phyloP scores from a whole-genome alignment of 2,888 invertebrate genomes.

The Heteropelma amictum region DNA sequence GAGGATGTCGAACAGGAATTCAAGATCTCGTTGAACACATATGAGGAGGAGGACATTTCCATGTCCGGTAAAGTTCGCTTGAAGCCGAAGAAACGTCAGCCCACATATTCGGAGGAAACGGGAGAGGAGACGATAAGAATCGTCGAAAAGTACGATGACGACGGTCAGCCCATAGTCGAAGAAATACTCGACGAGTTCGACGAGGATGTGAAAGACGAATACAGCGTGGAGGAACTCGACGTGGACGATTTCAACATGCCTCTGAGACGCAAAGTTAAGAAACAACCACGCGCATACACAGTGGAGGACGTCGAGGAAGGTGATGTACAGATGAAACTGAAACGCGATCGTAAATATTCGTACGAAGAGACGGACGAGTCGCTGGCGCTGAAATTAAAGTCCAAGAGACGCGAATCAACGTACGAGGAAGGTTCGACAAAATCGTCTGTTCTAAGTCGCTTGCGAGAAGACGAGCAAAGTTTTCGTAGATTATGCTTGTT shows the following conservation, averaged over 20 bases:
- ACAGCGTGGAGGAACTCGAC: constrained; percentile 73
- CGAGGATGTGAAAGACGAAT: constrained; percentile 81
- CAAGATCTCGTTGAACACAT: constrained; percentile 90
- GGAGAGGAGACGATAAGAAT: constrained; percentile 87
- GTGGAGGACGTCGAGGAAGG: constrained; percentile 80
- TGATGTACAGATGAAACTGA: constrained; percentile 76
- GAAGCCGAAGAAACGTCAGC: constrained; percentile 84
- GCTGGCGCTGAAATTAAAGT: constrained; percentile 85
- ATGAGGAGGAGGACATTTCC: constrained; percentile 92
- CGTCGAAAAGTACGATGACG: constrained; percentile 83
- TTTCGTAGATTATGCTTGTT: constrained; percentile 50
- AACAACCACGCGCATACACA: constrained; percentile 74
- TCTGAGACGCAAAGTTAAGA: constrained; percentile 69
- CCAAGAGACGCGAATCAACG: constrained; percentile 83
- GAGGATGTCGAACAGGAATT: constrained; percentile 95
- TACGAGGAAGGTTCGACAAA: constrained; percentile 83
- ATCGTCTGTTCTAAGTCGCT: constrained; percentile 19
- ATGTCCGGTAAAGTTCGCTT: constrained; percentile 91
- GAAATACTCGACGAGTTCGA: constrained; percentile 84
- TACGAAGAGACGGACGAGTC: constrained; percentile 82
- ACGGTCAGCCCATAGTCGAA: constrained; percentile 81
- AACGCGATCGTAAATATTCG: constrained; percentile 77
- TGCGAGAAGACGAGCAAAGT: constrained; percentile 57
- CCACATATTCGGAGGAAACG: constrained; percentile 87
- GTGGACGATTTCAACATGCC: constrained; percentile 76